These are phyloP conservation scores for Pipistrellus nathusii DNA, from an alignment of 2,797 vertebrate genomes.

Conservation along the genomic window DNA sequence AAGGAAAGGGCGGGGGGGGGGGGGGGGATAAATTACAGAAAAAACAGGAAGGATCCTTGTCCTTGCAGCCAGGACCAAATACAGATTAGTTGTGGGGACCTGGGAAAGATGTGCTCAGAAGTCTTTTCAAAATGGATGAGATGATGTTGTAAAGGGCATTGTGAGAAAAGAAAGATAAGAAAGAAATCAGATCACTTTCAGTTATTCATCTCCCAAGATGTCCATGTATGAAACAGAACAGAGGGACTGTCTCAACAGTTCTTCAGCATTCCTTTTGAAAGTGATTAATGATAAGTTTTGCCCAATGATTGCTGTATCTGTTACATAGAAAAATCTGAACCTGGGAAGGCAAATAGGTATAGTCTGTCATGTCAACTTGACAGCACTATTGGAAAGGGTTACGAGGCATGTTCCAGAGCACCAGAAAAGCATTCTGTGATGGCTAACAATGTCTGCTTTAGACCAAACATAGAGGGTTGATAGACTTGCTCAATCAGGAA, in stretches of 20 bases:
- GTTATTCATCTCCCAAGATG: conserved; percentile 12
- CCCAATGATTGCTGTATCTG: conserved; percentile 42
- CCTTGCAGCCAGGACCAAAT: background rate
- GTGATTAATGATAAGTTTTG: conserved; percentile 39
- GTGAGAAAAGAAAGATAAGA: conserved; percentile 57
- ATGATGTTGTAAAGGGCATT: conserved; percentile 17
- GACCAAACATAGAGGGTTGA: background rate
- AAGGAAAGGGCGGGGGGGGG: background rate
- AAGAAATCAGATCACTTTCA: background rate
- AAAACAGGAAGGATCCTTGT: background rate
- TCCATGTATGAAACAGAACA: background rate
- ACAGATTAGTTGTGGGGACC: background rate
- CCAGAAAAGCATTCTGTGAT: conserved; percentile 26
- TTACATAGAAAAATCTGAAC: conserved; percentile 62
- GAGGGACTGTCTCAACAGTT: background rate
- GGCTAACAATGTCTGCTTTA: too few relatives aligned
- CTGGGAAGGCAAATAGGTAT: conserved; percentile 54
- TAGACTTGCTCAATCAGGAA: conserved; percentile 66
- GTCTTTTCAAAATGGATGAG: conserved; percentile 35
- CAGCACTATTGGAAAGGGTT: conserved; percentile 10
- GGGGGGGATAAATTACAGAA: too few relatives aligned
- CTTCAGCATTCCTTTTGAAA: conserved; percentile 41
- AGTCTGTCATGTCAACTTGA: conserved; percentile 41
- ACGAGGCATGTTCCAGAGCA: conserved; percentile 5
- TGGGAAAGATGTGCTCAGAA: background rate